Conservation (phyloP, 2,113 vertebrate genomes). For the Hippolais icterina region DNA sequence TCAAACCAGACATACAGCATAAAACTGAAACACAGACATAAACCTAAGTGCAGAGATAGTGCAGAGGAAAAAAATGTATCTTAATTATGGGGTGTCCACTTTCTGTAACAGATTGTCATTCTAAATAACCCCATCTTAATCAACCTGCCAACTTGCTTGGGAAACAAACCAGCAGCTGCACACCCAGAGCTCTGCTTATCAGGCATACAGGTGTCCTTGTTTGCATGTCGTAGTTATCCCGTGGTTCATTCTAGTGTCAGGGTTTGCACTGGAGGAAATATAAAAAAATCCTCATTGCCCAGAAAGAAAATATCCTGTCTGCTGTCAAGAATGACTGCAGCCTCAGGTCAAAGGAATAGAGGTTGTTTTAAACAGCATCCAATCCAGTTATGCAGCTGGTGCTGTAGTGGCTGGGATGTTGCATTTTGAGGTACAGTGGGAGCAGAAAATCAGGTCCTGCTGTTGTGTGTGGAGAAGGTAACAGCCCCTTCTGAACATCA, state of each 20-base stretch:
- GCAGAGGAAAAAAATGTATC: neutral
- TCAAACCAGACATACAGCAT: neutral
- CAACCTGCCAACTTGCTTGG: constrained; percentile 3
- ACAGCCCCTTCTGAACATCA: neutral
- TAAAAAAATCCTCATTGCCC: neutral
- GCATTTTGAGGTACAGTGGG: neutral
- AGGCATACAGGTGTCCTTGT: neutral
- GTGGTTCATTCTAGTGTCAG: neutral
- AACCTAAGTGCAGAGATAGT: neutral
- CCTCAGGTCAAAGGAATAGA: neutral
- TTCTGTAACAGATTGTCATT: constrained; percentile 10
- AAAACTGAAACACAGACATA: neutral
- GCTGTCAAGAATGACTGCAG: neutral
- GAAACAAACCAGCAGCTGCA: constrained; percentile 25
- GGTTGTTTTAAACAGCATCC: neutral
- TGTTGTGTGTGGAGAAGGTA: neutral
- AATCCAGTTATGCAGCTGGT: neutral
- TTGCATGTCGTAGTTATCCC: neutral
- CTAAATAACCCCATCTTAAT: constrained; percentile 12
- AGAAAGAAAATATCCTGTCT: neutral
- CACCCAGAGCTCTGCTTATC: neutral
- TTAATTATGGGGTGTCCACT: constrained; percentile 16
- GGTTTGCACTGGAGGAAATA: neutral
- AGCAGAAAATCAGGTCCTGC: neutral
- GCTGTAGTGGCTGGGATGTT: neutral